phyloP scores from a whole-genome alignment of 2,888 invertebrate species.

The Drosophila kuntzei region DNA sequence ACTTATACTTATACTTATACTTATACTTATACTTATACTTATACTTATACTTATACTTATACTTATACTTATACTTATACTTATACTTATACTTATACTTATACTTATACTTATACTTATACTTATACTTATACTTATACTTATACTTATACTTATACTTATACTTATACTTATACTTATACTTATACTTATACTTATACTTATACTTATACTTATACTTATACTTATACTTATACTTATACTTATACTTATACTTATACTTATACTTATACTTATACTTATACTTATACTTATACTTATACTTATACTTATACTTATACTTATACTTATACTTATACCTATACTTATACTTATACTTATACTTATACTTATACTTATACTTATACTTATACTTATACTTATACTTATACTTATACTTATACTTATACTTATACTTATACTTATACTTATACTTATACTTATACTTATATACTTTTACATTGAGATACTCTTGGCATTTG shows the following conservation, averaged over 20 bases:
- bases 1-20: slow-evolving; percentile 15
- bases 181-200: background rate
- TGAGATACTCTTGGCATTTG: slow-evolving; percentile 70
- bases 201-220: slow-evolving; percentile 12
- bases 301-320: slow-evolving; percentile 18
- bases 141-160: slow-evolving; percentile 4
- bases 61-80: slow-evolving; percentile 8
- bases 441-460: too few relatives aligned
- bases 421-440: too few relatives aligned
- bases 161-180: slow-evolving; percentile 6
- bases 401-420: too few relatives aligned
- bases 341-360: background rate
- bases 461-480: too few relatives aligned
- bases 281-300: slow-evolving; percentile 16
- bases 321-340: slow-evolving; percentile 8
- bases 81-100: slow-evolving; percentile 10
- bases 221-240: slow-evolving; percentile 10
- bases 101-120: slow-evolving; percentile 9
- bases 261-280: slow-evolving; percentile 13
- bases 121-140: slow-evolving; percentile 9
- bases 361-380: too few relatives aligned
- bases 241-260: slow-evolving; percentile 9
- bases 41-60: slow-evolving; percentile 9
- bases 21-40: slow-evolving; percentile 11
- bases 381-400: too few relatives aligned